A percentile compares a stretch with the other conserved stretches of the same genome.
These are phyloP conservation scores for Mohoua ochrocephala DNA, from an alignment of 2,113 vertebrate genomes.

Conservation along the genomic window DNA sequence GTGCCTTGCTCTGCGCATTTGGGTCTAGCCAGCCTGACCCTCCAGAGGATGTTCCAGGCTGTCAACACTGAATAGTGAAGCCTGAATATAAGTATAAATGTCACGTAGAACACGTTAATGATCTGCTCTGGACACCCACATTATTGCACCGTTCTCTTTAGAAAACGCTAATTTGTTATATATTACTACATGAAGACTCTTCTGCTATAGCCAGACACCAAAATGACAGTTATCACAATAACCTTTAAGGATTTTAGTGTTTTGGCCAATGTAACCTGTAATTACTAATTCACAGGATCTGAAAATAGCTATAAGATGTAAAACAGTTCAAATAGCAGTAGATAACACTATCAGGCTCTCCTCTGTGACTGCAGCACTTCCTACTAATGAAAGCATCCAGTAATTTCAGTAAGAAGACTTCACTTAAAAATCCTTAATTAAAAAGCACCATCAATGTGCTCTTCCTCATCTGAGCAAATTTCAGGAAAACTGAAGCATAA, in stretches of 20 bases:
- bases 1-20: background rate
- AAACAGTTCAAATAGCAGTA: background rate
- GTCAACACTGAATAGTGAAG: background rate
- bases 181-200: background rate
- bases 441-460: background rate
- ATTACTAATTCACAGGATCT: background rate
- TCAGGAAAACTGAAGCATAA: background rate
- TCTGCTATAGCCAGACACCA: background rate
- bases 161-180: background rate
- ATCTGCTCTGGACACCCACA: background rate
- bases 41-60: background rate
- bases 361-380: background rate
- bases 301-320: background rate
- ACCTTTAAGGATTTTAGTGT: background rate
- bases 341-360: background rate
- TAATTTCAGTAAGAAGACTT: background rate
- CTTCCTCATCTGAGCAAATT: background rate
- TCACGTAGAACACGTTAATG: fast-evolving
- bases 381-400: background rate
- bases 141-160: background rate
- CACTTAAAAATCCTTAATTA: background rate
- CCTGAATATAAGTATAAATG: background rate
- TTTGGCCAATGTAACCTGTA: background rate
- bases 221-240: background rate
- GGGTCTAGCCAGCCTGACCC: background rate